Evolutionary conservation across 2,888 invertebrate genomes (phyloP).

Genomic region (Lacanobia wlatinum): DNA sequence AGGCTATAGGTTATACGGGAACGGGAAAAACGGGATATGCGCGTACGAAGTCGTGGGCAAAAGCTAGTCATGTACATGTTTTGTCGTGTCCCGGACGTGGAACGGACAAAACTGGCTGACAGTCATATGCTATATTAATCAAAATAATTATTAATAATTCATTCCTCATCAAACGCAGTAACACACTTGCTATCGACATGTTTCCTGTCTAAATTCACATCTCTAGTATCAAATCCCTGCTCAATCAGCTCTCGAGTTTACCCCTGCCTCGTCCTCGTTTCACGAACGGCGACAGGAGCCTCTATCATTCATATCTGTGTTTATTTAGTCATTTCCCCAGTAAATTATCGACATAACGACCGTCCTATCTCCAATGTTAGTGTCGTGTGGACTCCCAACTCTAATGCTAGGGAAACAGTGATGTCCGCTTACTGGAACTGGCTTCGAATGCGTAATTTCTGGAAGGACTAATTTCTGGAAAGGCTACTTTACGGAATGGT

Average conservation of each 20-base stretch:
- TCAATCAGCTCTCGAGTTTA: conserved; percentile 38
- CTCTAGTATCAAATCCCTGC: conserved; percentile 33
- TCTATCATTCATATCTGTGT: conserved; percentile 76
- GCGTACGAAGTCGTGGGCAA: too few relatives aligned
- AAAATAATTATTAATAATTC: background rate
- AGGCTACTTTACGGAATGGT: too few relatives aligned
- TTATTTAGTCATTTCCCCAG: conserved; percentile 80
- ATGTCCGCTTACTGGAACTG: conserved; percentile 63
- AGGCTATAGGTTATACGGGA: too few relatives aligned
- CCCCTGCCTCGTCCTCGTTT: conserved; percentile 31
- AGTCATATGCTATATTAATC: background rate
- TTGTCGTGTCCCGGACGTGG: background rate
- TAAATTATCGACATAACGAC: conserved; percentile 77
- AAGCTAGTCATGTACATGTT: background rate
- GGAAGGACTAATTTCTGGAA: background rate
- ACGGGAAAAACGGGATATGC: too few relatives aligned
- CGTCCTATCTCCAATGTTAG: conserved; percentile 76
- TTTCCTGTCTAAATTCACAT: conserved; percentile 13
- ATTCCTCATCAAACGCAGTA: background rate
- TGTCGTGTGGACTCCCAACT: conserved; percentile 69
- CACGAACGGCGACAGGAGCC: conserved; percentile 59
- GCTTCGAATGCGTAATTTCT: background rate
- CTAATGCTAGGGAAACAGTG: conserved; percentile 54
- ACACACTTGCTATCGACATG: conserved; percentile 3
- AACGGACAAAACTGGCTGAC: background rate